Evolutionary conservation across 2,888 invertebrate genomes (phyloP), one percentile per base, ranked within the genome.

Genomic region (Odontocolon sp.): DNA sequence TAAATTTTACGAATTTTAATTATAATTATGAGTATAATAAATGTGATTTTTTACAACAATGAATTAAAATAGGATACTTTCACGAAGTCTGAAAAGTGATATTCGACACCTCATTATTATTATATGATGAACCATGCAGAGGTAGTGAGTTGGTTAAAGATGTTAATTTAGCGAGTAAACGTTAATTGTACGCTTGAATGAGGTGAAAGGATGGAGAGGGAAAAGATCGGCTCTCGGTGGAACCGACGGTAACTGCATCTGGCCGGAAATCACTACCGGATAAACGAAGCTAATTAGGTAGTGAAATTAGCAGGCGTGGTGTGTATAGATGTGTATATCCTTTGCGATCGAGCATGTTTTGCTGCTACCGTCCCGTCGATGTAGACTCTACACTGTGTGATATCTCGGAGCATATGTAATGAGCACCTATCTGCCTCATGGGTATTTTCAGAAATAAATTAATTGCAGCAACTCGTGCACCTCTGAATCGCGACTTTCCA

Each of bases 281-380:
- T 84, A 81, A 84, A 83, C 82, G 82, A 82, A 82, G 80, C 82
- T 81, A 81, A 80, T 82, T 83, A 80, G 80, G 75, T 80, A 77
- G 80, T 77, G 77, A 81, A 84, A 84, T 85, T 83, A 81, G 81
- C 77, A 47, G 56, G 74, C 67, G 69, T 33, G 50, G n/a, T n/a
- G n/a, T n/a, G n/a, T n/a, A n/a, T n/a, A n/a, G n/a, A n/a, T n/a
- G n/a, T n/a, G n/a, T n/a, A 38, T 38, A 14, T 26, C 14, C 50
- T 23, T 47, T 36, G 38, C 26, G 26, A 64, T 50, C 36, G 26
- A 31, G 50, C 50, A 16, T 26, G 11, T 21, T 4, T 33, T 18
- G 18, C 2, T 31, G 16, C 8, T 14, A 6, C 28, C n/a, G 18
- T 21, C 3, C 42, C 16, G 47, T 64, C 64, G 47, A 47, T 47